These are phyloP conservation scores for Pseudotriccus pelzelni DNA, from an alignment of 2,797 vertebrate genomes.

Conservation along the genomic window DNA sequence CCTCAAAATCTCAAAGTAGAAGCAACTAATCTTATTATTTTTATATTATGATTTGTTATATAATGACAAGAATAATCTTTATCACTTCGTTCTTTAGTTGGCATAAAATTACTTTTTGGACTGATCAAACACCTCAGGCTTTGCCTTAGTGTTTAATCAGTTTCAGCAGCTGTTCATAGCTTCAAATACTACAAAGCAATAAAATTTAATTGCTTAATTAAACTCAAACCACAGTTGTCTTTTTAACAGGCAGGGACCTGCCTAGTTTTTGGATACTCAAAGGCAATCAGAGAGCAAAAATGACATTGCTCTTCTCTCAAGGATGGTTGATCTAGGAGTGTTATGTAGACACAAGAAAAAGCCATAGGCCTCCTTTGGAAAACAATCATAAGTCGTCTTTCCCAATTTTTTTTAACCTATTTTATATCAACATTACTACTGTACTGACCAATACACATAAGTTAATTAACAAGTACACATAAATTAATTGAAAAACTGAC, in stretches of 20 bases:
- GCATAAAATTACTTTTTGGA: slow-evolving; percentile 16
- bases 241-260: not conserved
- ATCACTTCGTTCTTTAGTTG: not conserved
- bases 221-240: slow-evolving; percentile 37
- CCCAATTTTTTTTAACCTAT: not conserved
- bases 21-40: not conserved
- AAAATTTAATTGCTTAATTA: slow-evolving; percentile 56
- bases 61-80: slow-evolving; percentile 11
- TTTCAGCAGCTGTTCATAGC: slow-evolving; percentile 45
- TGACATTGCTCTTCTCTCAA: not conserved
- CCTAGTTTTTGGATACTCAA: not conserved
- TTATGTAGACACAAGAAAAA: not conserved
- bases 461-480: not conserved
- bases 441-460: not conserved
- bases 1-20: not conserved
- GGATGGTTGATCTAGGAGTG: not conserved
- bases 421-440: not conserved
- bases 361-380: not conserved
- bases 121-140: slow-evolving; percentile 42
- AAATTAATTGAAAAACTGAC: not conserved
- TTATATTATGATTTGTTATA: not conserved
- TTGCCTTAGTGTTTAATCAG: slow-evolving; percentile 13
- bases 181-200: slow-evolving; percentile 48
- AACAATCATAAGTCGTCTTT: not conserved
- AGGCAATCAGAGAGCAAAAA: not conserved